Evolutionary conservation across 2,797 vertebrate genomes (phyloP), one percentile per base, ranked within the genome.

Genomic region (Mareca strepera): DNA sequence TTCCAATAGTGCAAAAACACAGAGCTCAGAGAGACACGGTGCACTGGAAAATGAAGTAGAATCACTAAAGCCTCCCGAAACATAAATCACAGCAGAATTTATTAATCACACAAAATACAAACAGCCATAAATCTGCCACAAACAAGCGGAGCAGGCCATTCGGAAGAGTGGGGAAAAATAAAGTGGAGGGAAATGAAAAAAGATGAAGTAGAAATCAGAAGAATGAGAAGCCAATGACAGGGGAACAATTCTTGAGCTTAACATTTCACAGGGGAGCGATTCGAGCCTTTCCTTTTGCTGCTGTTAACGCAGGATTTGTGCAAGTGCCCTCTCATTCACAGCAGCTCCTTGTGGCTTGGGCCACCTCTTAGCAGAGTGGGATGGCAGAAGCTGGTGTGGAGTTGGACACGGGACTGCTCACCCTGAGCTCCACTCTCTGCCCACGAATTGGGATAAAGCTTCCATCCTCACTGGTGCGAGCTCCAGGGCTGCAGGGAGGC

Each of bases 61-160:
- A 88, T 66, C 91, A 11, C 50, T 14, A 74, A 84, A 86, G 31
- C 66, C n/a, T 83, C 77, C 55, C 1, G 0, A 50, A 48, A 66
- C 83, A 94, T 88, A 90, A 86, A 76, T 94, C 94, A 85, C 58
- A n/a, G 70, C 25, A 43, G 88, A 82, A 90, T 92, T 95, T 84
- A 82, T 90, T 86, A 80, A 86, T 93, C 86, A 73, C 76, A 75
- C 39, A 50, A 79, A 90, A 96, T 76, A 86, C 52, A 82, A 94
- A 91, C 82, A 80, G 43, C 28, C 93, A 94, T 92, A 96, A 88
- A 94, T 81, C 92, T 78, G 17, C 55, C 0, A 1, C 37, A 89
- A 92, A 72, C 60, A 70, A 91, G 75, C 28, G 72, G 86, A 16
- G 35, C 39, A 6, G 28, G 35, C 48, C 8, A 4, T 59, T 11